Evolutionary conservation across 2,888 invertebrate species (phyloP), one percentile per base, ranked within the genome.

Genomic region (Drosophila pegasa): DNA sequence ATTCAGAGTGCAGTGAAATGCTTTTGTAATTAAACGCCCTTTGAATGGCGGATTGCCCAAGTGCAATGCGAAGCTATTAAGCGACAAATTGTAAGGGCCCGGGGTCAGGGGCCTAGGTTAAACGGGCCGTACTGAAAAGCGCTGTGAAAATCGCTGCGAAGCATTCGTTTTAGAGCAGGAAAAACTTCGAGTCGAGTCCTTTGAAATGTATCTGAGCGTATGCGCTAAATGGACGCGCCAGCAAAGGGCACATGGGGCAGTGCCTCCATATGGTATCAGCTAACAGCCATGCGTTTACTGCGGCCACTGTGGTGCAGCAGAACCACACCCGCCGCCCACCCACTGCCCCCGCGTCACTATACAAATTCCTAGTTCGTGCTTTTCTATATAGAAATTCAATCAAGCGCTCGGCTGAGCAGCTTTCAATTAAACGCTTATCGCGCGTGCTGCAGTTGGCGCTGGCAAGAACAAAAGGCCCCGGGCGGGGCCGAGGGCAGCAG

Each of bases 401-500:
- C 78, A 70, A 48, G 62, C 61, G 52, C 75, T 75, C 55, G 59
- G 38, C 78, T 71, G 68, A 45, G 51, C 80, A 65, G 70, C 76
- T 71, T 83, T 83, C 88, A 83, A 83, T 83, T 83, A 83, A 83
- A 88, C 83, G 88, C 87, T 83, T 83, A 83, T 83, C 83, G 72
- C 70, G 65, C 51, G 9, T 63, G 40, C 50, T 64, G 83, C 83
- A 83, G 75, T 81, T 75, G 81, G 65, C 31, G 31, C 50, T 52
- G 52, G 45, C 57, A 47, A 43, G 48, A 58, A 20, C 20, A 59
- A 59, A 64, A 60, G 47, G 55, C 66, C 68, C 51, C 25, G 29
- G 10, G n/a, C 25, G 7, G 43, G 9, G 2, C 5, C 4, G 18
- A 33, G 27, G 12, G 3, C 6, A 10, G 45, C 31, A 25, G 67